phyloP scores from a whole-genome alignment of 30 jellyfish, hydroid and myxozoan genomes.

The Rhopilema esculentum region DNA sequence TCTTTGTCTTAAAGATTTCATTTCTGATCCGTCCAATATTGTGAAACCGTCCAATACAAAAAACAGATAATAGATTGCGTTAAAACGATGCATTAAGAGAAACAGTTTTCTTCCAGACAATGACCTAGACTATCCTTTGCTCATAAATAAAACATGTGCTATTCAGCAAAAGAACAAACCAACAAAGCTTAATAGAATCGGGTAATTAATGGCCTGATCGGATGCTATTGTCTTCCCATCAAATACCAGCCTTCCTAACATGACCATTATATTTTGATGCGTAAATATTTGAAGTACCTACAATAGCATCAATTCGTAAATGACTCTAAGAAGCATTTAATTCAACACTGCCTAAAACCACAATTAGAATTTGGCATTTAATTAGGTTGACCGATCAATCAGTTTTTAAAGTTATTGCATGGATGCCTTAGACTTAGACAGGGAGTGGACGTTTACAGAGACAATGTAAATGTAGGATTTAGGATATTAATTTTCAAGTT shows the following conservation, averaged over 20 bases:
- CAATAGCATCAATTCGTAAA: background rate
- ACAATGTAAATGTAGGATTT: no score
- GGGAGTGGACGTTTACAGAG: no score
- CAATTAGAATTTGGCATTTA: background rate
- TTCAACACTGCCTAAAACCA: background rate
- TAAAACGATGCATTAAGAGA: background rate
- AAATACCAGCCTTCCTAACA: background rate
- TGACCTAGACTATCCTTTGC: background rate
- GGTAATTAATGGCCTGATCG: background rate
- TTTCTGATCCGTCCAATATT: no score
- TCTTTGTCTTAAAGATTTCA: background rate
- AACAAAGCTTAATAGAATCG: background rate
- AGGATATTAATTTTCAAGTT: no score
- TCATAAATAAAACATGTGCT: background rate
- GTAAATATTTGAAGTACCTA: background rate
- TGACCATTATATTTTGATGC: background rate
- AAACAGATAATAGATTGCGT: background rate
- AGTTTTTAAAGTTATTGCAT: background rate
- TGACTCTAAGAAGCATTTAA: background rate
- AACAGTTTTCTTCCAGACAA: background rate
- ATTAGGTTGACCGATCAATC: background rate
- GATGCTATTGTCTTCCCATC: background rate
- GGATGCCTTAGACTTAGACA: background rate
- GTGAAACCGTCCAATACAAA: no score
- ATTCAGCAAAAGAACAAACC: background rate